phyloP scores from a whole-genome alignment of 2,888 invertebrate species.

The Malthinus flaveolus region DNA sequence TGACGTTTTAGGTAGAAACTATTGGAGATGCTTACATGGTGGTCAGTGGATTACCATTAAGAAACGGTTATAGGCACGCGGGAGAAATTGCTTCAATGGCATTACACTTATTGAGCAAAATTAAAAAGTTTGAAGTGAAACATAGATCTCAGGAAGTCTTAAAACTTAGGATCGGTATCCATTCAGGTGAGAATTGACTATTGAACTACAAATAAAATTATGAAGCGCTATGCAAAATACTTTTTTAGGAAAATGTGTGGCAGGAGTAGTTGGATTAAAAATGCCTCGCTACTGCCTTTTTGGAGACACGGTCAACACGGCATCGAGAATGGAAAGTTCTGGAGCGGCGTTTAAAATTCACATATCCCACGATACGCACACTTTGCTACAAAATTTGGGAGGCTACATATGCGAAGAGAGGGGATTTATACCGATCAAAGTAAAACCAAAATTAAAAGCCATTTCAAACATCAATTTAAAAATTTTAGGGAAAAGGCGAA shows the following conservation, averaged over 20 bases:
- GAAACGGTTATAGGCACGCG: conserved; percentile 74
- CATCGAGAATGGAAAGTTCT: conserved; percentile 78
- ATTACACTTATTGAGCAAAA: conserved; percentile 70
- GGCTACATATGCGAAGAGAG: conserved; percentile 75
- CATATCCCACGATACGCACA: conserved; percentile 72
- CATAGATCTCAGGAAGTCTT: conserved; percentile 70
- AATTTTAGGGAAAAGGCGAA: conserved; percentile 70
- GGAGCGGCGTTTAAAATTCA: conserved; percentile 77
- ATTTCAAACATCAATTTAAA: not conserved
- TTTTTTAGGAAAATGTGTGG: conserved; percentile 69
- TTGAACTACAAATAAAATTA: too few relatives aligned
- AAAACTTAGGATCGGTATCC: conserved; percentile 73
- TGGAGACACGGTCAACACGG: conserved; percentile 83
- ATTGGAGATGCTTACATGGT: conserved; percentile 86
- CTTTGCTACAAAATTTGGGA: conserved; percentile 68
- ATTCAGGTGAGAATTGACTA: conserved; percentile 57
- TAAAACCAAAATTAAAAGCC: conserved; percentile 41
- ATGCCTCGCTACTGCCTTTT: conserved; percentile 85
- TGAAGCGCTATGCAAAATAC: too few relatives aligned
- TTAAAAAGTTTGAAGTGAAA: conserved; percentile 69
- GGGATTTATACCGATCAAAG: conserved; percentile 75
- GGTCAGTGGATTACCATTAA: conserved; percentile 74
- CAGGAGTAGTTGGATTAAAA: conserved; percentile 80
- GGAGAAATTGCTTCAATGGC: conserved; percentile 81
- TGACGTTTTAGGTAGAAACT: conserved; percentile 67